Base-by-base conservation (phyloP, 2,888 invertebrate species). In the Disparrhopalites patrizii region DNA sequence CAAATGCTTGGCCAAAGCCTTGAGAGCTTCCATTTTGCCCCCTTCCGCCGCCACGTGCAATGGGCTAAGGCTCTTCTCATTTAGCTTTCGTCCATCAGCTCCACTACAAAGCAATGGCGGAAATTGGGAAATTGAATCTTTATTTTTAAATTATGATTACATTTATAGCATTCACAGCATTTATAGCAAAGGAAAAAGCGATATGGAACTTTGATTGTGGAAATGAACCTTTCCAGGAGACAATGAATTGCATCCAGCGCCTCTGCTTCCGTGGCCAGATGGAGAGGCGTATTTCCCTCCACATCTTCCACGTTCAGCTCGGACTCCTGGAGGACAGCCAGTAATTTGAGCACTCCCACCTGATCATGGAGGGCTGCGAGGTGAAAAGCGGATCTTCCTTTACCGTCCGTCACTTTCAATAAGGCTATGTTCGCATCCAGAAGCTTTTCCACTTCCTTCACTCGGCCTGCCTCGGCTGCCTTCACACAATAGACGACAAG, bases 201-300 rank as follows among this genome's bases (percentile, higher is more conserved):
- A n/a, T n/a, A n/a, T n/a, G n/a, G n/a, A n/a, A n/a, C n/a, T n/a
- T n/a, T n/a, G n/a, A n/a, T n/a, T n/a, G n/a, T n/a, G n/a, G n/a
- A n/a, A n/a, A 27, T n/a, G 75, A 86, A 83, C 36, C 65, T 60
- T 7, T 75, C 65, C n/a, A 93, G 79, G 58, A 93, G 81, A 78
- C 85, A 89, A 72, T 88, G 86, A n/a, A 91, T 81, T 0, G 87
- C 85, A 51, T 87, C 86, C 38, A 86, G 78, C 1, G 90, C 83
- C 74, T 87, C 86, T 71, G 83, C 84, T 77, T 88, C 88, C 0
- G 90, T 87, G 0, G 91, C 91, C 13, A 87, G 80, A 77, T 93
- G 93, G 0, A 93, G 81, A 0, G 92, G 88, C 0, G 91, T 91
- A 78, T 91, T 90, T 0, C 91, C 90, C 13, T 81, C 82, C 7